Evolutionary conservation across 2,797 vertebrate genomes (phyloP).

Genomic region (Neostethus bicornis): DNA sequence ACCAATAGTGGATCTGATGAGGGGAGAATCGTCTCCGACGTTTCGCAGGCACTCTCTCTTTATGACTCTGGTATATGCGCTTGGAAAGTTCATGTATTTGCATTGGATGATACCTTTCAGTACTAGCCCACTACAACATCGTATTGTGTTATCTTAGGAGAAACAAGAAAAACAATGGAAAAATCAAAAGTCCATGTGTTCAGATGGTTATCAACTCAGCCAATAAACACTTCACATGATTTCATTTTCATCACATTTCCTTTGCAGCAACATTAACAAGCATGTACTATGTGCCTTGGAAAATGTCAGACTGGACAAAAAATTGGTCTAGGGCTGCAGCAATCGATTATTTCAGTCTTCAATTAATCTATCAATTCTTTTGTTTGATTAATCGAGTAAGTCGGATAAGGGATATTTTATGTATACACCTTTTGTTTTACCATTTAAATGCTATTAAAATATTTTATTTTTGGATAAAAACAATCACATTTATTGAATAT

Average conservation of each 20-base stretch:
- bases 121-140: slow-evolving; percentile 96
- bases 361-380: no score
- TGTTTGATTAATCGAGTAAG: no score
- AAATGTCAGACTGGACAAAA: no score
- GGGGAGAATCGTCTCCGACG: slow-evolving; percentile 93
- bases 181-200: background rate
- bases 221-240: background rate
- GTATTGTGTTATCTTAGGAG: slow-evolving; percentile 91
- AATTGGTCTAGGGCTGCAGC: no score
- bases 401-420: no score
- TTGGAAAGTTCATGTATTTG: slow-evolving; percentile 97
- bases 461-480: no score
- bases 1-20: slow-evolving; percentile 98
- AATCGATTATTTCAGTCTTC: no score
- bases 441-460: no score
- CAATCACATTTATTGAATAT: no score
- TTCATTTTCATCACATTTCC: background rate
- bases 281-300: no score
- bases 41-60: slow-evolving; percentile 96
- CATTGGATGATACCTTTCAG: slow-evolving; percentile 99
- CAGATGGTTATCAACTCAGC: background rate
- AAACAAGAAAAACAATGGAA: slow-evolving; percentile 14
- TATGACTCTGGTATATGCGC: slow-evolving; percentile 94
- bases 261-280: no score
- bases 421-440: no score